Conservation (phyloP, 2,113 vertebrate genomes). For the Podarcis muralis region DNA sequence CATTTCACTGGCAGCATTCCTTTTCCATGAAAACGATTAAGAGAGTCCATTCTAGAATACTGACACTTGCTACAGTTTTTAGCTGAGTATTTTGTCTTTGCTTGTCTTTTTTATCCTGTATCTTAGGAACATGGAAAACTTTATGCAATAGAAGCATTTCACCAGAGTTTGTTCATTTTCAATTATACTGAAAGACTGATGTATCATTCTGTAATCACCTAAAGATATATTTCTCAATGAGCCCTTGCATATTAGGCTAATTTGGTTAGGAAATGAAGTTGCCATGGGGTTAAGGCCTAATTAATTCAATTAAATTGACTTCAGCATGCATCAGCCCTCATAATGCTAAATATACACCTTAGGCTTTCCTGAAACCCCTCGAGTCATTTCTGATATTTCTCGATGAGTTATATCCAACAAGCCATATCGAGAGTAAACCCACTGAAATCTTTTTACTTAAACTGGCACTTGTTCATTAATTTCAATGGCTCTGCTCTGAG, state of each 20-base stretch:
- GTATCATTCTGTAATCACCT: conserved; percentile 12
- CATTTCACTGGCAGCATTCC: conserved; percentile 1
- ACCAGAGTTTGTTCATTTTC: neutral
- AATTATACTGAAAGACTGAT: neutral
- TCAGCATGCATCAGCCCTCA: neutral
- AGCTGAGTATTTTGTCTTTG: neutral
- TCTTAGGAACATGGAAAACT: conserved; percentile 2
- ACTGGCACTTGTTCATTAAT: no score
- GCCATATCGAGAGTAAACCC: no score
- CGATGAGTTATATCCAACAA: no score
- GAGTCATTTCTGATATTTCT: neutral
- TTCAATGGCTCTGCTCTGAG: no score
- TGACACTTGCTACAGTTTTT: conserved; percentile 9
- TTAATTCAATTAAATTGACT: neutral
- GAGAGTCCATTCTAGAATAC: neutral
- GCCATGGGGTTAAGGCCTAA: neutral
- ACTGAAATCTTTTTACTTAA: no score
- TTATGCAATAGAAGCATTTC: neutral
- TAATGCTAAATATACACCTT: neutral
- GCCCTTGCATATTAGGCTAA: neutral
- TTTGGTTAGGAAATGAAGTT: conserved; percentile 2
- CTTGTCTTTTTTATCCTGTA: fast-evolving
- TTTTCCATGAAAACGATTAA: neutral
- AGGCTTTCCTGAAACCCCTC: neutral
- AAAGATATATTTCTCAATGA: neutral